Evolutionary conservation across 1,140 invertebrate species (phyloP), one percentile per base, ranked within the genome.

Genomic region (Drosophila bocki): DNA sequence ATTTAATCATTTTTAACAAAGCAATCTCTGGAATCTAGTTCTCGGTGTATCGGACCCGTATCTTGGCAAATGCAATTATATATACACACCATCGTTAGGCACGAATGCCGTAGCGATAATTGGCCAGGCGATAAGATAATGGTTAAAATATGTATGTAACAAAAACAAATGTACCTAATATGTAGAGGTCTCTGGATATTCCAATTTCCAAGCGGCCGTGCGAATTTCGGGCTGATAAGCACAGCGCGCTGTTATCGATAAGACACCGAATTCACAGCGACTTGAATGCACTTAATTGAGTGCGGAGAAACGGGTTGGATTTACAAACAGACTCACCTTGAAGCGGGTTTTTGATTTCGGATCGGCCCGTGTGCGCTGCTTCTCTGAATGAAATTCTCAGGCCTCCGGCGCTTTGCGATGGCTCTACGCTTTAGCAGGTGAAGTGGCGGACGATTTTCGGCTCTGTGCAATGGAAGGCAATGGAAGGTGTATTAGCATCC

Each of bases 291-390:
- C 62, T 62, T 33, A 35, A 44, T 44, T 71, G 63, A 39, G 60
- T 59, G 37, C 15, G 35, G 37, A 39, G 58, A 76, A 86, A 86
- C 78, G 61, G 45, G 84, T 84, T 80, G 61, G 63, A 50, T 48
- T 81, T 62, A 65, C 74, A 81, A 84, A 85, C 70, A 85, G 68
- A 90, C 84, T 88, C 68, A 88, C 85, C 85, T 88, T 88, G 85
- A 83, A 83, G 80, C 65, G 64, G 65, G 67, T 68, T 83, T 63
- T 47, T 5, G 70, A 39, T 67, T 82, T 79, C 33, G 45, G 56
- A 47, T 70, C 62, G 42, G 48, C 45, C 58, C 56, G 17, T 56
- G 35, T 58, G 39, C 19, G 61, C 53, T 37, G 61, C 58, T 75
- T 44, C 56, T 48, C 22, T 39, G 45, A 64, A 17, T 58, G 33